Base-by-base conservation (phyloP, 2,797 vertebrate species). In the Glossophaga mutica region DNA sequence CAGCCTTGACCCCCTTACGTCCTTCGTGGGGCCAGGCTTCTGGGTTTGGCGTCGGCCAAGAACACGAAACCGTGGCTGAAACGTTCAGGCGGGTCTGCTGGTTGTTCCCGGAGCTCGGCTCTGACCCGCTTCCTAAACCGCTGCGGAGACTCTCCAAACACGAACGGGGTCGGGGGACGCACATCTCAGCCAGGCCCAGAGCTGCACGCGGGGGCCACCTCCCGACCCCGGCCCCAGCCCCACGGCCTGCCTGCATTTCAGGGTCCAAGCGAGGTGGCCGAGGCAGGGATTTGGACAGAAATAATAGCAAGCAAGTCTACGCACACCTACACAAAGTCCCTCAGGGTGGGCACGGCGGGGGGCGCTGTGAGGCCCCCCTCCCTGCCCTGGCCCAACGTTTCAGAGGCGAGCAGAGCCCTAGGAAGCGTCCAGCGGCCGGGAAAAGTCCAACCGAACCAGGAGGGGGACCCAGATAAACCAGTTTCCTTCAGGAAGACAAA, bases 111-210 rank as follows among this genome's bases (percentile, higher is more conserved):
- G 42, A 87, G 46, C 65, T 57, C 9, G 42, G 34, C 1, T 10
- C 59, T 26, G 9, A 14, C 50, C 4, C 2, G 24, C 26, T 22
- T 18, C 48, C 70, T 37, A 18, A 50, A 22, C 48, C 39, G 11
- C 5, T 11, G 0, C 4, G 50, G 24, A 21, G 44, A 3, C 22
- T 10, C 42, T 29, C 11, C 0, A 5, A 3, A 5, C 26, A 1
- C 0, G 9, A 18, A 29, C 6, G 15, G 14, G 16, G 15, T 52
- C 55, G 16, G 11, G 4, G 4, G 10, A 34, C 15, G 29, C 8
- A 48, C 6, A 4, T 16, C 22, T n/a, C 9, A 46, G 24, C 29
- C 44, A 42, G 15, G 2, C 15, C 11, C 0, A 22, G 37, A 2
- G 29, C 9, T 26, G 3, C 48, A 15, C 59, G 11, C 16, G 4